Conservation (phyloP, 2,888 invertebrate genomes). For the Dioctria rufipes region DNA sequence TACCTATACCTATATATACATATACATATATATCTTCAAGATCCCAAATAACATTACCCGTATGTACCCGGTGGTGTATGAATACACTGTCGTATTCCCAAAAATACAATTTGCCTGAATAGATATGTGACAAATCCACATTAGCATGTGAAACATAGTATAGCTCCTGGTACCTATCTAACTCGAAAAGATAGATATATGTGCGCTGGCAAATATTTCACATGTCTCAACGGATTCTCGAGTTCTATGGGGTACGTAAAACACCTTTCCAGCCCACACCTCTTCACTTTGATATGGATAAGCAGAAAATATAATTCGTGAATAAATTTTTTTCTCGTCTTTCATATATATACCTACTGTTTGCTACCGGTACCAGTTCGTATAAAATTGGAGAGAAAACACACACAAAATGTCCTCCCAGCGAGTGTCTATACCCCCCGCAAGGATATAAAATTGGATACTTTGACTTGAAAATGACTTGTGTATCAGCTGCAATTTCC, state of each 20-base stretch:
- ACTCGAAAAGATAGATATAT: conserved; percentile 17
- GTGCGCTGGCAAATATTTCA: conserved; percentile 48
- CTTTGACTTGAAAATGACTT: conserved; percentile 53
- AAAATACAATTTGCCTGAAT: conserved; percentile 57
- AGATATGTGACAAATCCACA: conserved; percentile 57
- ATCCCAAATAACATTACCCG: conserved; percentile 39
- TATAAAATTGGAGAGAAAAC: conserved; percentile 3
- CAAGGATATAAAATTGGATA: conserved; percentile 53
- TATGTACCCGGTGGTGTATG: conserved; percentile 35
- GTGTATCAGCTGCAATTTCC: conserved; percentile 51
- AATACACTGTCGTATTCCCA: conserved; percentile 48
- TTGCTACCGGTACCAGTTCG: conserved; percentile 42
- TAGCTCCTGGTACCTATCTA: conserved; percentile 32
- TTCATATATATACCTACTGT: conserved; percentile 3
- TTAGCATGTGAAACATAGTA: conserved; percentile 52
- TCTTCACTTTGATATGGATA: conserved; percentile 52
- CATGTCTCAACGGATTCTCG: conserved; percentile 44
- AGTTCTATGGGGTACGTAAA: background rate
- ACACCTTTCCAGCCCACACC: conserved; percentile 25
- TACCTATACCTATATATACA: background rate
- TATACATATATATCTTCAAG: conserved; percentile 6
- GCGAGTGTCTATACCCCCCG: conserved; percentile 34
- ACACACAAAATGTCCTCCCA: conserved; percentile 31
- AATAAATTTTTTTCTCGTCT: conserved; percentile 48
- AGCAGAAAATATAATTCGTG: conserved; percentile 54